Evolutionary conservation across 1,140 invertebrate species (phyloP).

Genomic region (Bombus vancouverensis): DNA sequence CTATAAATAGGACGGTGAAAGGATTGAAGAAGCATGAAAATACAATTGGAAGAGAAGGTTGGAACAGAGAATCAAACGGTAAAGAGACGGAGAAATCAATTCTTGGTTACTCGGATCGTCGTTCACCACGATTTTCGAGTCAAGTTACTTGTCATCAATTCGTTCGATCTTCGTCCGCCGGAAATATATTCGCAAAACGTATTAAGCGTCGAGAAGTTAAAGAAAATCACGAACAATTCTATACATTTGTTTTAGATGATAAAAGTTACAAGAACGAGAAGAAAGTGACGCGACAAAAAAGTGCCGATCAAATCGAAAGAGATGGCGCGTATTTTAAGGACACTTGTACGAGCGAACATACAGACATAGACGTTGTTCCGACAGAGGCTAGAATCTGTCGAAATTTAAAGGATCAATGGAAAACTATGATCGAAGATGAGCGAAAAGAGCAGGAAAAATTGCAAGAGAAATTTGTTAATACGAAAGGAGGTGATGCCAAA

Average conservation of each 20-base stretch:
- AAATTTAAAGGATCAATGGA: neutral
- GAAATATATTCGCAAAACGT: slow-evolving; percentile 64
- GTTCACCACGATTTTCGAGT: neutral
- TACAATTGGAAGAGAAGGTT: slow-evolving; percentile 45
- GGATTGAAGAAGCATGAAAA: slow-evolving; percentile 69
- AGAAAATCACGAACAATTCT: slow-evolving; percentile 69
- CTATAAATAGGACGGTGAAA: slow-evolving; percentile 74
- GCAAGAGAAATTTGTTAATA: neutral
- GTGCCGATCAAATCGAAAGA: slow-evolving; percentile 18
- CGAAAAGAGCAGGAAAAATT: neutral
- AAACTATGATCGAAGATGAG: too few species aligned
- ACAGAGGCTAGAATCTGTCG: neutral
- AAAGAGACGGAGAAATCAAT: neutral
- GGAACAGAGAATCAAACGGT: neutral
- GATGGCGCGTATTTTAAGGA: neutral
- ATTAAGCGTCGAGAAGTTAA: slow-evolving; percentile 70
- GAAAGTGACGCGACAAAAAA: neutral
- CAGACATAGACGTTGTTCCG: neutral
- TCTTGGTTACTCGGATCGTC: neutral
- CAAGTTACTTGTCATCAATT: neutral
- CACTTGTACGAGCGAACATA: fast-evolving
- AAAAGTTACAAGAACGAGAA: neutral
- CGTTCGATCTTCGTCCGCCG: slow-evolving; percentile 24
- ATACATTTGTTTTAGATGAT: neutral
- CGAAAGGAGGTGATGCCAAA: neutral